Evolutionary conservation across 2,797 vertebrate species (phyloP).

Genomic region (Pterois miles): DNA sequence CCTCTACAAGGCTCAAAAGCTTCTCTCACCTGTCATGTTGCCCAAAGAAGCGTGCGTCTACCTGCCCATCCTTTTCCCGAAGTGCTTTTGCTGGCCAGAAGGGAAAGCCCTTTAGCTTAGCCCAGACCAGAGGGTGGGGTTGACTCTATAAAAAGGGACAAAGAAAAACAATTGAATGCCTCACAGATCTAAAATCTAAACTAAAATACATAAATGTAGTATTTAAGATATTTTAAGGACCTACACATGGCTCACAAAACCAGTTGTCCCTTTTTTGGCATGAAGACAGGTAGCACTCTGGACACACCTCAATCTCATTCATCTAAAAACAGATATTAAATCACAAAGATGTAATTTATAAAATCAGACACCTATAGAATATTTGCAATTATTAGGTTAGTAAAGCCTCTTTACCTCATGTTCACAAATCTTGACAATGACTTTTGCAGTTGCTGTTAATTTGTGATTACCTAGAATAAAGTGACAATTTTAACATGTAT

Average conservation of each 20-base stretch:
- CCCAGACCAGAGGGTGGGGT: conserved; percentile 97
- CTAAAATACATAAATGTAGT: neutral
- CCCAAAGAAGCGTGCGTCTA: conserved; percentile 98
- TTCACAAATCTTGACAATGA: conserved; percentile 99
- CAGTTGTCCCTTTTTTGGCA: conserved; percentile 99
- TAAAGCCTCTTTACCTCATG: conserved; percentile 89
- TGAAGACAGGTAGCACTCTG: conserved; percentile 97
- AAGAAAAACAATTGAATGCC: conserved; percentile 8
- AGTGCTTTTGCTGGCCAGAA: conserved; percentile 99
- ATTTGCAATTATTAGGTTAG: neutral
- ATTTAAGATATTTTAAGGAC: conserved; percentile 54
- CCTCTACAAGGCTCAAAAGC: neutral
- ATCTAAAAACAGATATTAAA: conserved; percentile 85
- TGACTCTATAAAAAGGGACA: conserved; percentile 87
- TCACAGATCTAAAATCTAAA: neutral
- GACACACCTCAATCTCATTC: conserved; percentile 99
- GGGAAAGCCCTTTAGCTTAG: conserved; percentile 98
- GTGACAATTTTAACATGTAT: conserved; percentile 6
- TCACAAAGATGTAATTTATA: neutral
- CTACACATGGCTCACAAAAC: conserved; percentile 99
- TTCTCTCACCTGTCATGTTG: conserved; percentile 93
- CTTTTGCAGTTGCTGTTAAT: conserved; percentile 97
- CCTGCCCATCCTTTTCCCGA: conserved; percentile 97
- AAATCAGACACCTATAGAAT: neutral
- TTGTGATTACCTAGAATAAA: conserved; percentile 93